Percentiles rank a stretch among this genome's conserved stretches.
phyloP scores from a whole-genome alignment of 2,113 vertebrate species.

The Ammodytes dubius region DNA sequence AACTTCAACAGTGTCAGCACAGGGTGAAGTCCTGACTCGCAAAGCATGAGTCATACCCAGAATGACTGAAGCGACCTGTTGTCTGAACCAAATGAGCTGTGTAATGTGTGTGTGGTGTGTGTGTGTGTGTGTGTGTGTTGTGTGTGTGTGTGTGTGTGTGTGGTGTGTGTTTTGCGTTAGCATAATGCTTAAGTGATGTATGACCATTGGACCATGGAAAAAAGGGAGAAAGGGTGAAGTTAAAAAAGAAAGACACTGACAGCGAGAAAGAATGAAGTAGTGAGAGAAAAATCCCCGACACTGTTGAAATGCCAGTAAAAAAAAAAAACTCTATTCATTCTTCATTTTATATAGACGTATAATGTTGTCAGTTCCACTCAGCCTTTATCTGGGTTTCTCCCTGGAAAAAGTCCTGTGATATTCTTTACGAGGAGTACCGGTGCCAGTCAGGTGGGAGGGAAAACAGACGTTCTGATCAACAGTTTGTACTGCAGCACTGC shows the following conservation, averaged over 20 bases:
- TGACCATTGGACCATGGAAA: slow-evolving; percentile 1
- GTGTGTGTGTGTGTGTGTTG: slow-evolving; percentile 36
- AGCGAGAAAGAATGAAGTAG: slow-evolving; percentile 19
- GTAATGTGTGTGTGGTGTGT: slow-evolving; percentile 49
- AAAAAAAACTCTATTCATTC: slow-evolving; percentile 50
- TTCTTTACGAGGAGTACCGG: slow-evolving; percentile 58
- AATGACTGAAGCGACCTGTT: slow-evolving; percentile 61
- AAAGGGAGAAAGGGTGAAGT: slow-evolving; percentile 7
- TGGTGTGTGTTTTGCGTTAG: slow-evolving; percentile 34
- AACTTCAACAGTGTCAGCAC: slow-evolving; percentile 38
- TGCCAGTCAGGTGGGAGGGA: slow-evolving; percentile 68
- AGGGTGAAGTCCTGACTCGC: slow-evolving; percentile 49
- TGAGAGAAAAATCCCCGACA: slow-evolving; percentile 25
- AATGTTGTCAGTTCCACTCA: slow-evolving; percentile 70
- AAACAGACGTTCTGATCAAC: slow-evolving; percentile 54
- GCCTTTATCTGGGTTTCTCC: slow-evolving; percentile 45
- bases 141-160: slow-evolving; percentile 36
- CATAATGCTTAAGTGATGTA: slow-evolving; percentile 29
- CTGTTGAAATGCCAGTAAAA: slow-evolving; percentile 40
- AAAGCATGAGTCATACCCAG: slow-evolving; percentile 61
- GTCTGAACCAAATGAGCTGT: slow-evolving; percentile 61
- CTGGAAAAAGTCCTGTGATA: slow-evolving; percentile 55
- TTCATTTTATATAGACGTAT: slow-evolving; percentile 58
- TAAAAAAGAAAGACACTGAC: slow-evolving; percentile 4
- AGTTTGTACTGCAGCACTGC: slow-evolving; percentile 22